These are phyloP conservation scores for Heliconius himera DNA, from an alignment of 1,140 invertebrate genomes.

Conservation along the genomic window DNA sequence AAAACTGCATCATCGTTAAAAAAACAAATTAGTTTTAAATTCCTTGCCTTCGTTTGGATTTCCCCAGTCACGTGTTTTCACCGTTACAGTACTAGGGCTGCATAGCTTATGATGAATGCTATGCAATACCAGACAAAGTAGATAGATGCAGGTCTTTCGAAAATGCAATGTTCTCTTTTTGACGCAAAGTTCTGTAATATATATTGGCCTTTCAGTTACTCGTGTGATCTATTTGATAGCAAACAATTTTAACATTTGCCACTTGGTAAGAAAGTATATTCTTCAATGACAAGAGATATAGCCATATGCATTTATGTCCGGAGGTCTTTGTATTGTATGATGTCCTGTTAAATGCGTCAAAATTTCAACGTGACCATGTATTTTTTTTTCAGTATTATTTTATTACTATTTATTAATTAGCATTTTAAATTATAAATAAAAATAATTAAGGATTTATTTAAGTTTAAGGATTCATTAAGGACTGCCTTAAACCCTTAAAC, in stretches of 20 bases:
- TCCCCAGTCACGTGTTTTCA: not conserved
- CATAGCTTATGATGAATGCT: not conserved
- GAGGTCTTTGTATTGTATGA: not conserved
- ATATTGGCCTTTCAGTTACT: not conserved
- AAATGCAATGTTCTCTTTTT: not conserved
- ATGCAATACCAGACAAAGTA: not conserved
- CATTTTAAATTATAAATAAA: too few species aligned
- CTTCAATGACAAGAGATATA: not conserved
- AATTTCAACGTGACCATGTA: constrained; percentile 7
- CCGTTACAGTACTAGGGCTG: not conserved
- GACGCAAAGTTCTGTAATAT: not conserved
- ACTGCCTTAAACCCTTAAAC: too few species aligned
- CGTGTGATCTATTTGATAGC: not conserved
- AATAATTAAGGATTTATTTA: too few species aligned
- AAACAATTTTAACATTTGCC: not conserved
- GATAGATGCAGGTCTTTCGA: not conserved
- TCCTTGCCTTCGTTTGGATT: not conserved
- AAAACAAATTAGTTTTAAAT: too few species aligned
- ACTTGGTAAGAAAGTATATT: not conserved
- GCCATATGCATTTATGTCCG: too few species aligned
- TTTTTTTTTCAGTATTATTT: too few species aligned
- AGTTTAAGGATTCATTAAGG: too few species aligned
- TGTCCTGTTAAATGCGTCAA: not conserved
- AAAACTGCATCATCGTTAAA: too few species aligned
- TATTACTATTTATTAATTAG: too few species aligned